These are phyloP conservation scores for Nycticryphes semicollaris DNA, from an alignment of 2,113 vertebrate species.

Conservation along the genomic window DNA sequence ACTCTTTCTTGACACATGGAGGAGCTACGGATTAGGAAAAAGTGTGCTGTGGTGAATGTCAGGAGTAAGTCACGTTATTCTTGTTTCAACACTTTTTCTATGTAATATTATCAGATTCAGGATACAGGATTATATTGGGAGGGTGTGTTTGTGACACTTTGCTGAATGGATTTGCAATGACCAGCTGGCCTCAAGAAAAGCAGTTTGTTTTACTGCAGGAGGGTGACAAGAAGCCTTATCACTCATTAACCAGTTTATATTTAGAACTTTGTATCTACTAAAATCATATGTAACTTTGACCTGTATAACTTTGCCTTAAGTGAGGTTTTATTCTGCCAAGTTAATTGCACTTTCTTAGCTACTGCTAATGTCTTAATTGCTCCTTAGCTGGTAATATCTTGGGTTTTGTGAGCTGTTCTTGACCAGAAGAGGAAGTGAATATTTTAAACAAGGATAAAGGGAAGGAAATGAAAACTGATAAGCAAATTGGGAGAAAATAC, in stretches of 20 bases:
- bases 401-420: background rate
- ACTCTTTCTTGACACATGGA: background rate
- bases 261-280: slow-evolving; percentile 25
- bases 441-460: background rate
- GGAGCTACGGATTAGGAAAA: background rate
- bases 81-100: background rate
- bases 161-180: background rate
- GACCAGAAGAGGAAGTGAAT: background rate
- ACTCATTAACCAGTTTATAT: slow-evolving; percentile 4
- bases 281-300: slow-evolving; percentile 14
- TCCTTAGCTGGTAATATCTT: background rate
- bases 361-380: background rate
- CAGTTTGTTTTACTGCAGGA: background rate
- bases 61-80: background rate
- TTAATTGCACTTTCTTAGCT: slow-evolving; percentile 15
- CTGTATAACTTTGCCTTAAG: background rate
- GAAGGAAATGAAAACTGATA: background rate
- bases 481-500: background rate
- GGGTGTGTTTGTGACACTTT: background rate
- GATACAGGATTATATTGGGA: background rate
- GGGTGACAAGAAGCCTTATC: background rate
- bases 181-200: background rate
- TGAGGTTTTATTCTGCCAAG: background rate
- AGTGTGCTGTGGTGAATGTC: background rate
- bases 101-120: background rate